Conservation (phyloP, 1,140 invertebrate genomes). For the Yoshiicerus persimilis region DNA sequence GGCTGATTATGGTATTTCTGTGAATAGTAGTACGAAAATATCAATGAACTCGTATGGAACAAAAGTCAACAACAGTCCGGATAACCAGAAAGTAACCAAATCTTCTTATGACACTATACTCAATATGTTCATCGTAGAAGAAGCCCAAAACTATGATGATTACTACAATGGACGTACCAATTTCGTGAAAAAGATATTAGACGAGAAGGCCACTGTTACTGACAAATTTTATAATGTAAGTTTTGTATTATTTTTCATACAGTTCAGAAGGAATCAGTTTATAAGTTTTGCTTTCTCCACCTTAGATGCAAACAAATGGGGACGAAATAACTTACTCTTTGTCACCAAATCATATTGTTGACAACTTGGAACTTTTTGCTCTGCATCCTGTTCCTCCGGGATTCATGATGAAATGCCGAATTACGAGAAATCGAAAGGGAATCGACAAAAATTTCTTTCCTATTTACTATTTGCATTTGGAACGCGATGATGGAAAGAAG, state of each 20-base stretch:
- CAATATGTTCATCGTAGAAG: not conserved
- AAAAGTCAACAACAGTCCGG: not conserved
- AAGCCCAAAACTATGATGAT: not conserved
- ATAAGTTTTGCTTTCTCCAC: not conserved
- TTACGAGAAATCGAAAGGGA: conserved; percentile 94
- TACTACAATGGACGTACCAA: not conserved
- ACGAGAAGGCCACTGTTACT: not conserved
- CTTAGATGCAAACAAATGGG: not conserved
- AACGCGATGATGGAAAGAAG: conserved; percentile 92
- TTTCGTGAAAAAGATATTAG: not conserved
- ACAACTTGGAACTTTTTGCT: conserved; percentile 3
- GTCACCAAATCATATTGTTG: not conserved
- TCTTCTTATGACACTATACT: not conserved
- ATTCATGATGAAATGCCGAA: conserved; percentile 89
- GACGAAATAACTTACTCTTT: not conserved
- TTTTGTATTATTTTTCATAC: not conserved
- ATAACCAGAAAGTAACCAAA: not conserved
- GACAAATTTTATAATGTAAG: not conserved
- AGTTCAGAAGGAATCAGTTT: no score
- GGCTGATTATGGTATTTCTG: not conserved
- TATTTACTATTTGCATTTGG: conserved; percentile 95
- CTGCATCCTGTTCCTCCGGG: conserved; percentile 69
- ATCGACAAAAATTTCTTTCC: conserved; percentile 95
- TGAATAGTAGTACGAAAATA: not conserved
- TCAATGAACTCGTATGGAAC: not conserved